Base-by-base conservation (phyloP, 2,888 invertebrate species). In the Eupithecia dodoneata region DNA sequence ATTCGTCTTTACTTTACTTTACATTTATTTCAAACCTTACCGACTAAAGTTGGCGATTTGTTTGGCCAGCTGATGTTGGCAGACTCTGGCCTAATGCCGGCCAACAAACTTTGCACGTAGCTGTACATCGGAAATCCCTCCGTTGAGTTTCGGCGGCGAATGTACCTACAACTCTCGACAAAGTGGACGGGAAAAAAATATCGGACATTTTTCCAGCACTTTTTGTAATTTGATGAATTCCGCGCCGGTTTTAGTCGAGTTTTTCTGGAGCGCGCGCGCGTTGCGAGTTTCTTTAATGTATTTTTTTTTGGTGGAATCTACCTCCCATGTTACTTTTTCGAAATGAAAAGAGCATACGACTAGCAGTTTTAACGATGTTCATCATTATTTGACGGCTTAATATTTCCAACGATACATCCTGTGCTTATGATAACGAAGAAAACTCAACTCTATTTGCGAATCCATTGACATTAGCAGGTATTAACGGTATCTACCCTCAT, bases 151-250 rank as follows among this genome's bases (percentile, higher is more conserved):
- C 59, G 59, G 18, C 18, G 18, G 59, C 59, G 59, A 18, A 18
- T 59, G 65, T 52, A 52, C 52, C 52, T 75, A 75, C 70, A 66
- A 49, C 42, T 45, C 55, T 76, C 76, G 69, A 67, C 76, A 73
- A 79, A 79, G 73, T 79, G 76, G 79, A 82, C 45, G 47, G 78
- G 81, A 81, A 85, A 81, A 82, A 81, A 81, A 73, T 81, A 78
- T 73, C 72, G 70, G 76, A 78, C 81, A 77, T 80, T 83, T 84
- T 85, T 83, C 82, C 80, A 79, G 75, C 79, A 82, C 83, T 84
- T 83, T 83, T 81, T 81, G 81, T 85, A 86, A 86, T 87, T 84
- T 84, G 83, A 85, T 82, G 84, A 81, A 86, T 85, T 81, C 78
- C 79, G 79, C 74, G 73, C 77, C 52, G 77, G 66, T 77, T 81